Evolutionary conservation across 2,113 vertebrate species (phyloP), one percentile per base, ranked within the genome.

Genomic region (Gnathonemus echidnorhynchus): DNA sequence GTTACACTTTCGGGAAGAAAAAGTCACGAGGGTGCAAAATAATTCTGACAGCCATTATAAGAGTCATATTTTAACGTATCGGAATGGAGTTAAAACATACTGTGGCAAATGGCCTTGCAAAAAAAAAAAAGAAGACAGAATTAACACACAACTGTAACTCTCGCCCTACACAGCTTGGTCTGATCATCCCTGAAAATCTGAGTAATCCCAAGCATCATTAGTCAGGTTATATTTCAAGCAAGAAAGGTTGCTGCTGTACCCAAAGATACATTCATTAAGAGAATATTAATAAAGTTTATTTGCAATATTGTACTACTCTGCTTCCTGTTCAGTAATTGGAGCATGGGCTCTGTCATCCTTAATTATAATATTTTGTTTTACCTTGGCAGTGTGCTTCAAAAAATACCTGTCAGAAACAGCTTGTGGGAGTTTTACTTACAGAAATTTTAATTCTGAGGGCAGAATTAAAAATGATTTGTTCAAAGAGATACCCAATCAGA

Each of bases 361-460:
- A 77, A 77, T 39, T 39, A 77, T 31, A 35, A 39, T 77, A 66
- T 89, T 66, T 90, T 87, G 87, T 90, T 88, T 49, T 49, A 48
- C 87, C 52, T 66, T 85, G 84, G 88, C 89, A 87, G 45, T 90
- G 89, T 88, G 88, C 53, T 88, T 87, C 52, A 53, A 52, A 56
- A 90, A 87, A 90, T 89, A 89, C 88, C 88, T 74, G 35, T 46
- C 24, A 56, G 9, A 88, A 45, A 70, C 10, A 70, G 10, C 27
- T 35, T 35, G 31, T 52, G 15, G 50, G 50, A 52, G 15, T 52
- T 52, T 52, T 17, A 17, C 50, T 52, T 52, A 52, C 50, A 17
- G 50, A 52, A 50, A 52, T 50, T 13, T 50, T 50, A 52, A 52
- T 52, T 52, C 13, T 52, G 52, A 56, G 19, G 52, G 52, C 17